A percentile compares a stretch with the other conserved stretches of the same genome.
Evolutionary conservation across 2,797 vertebrate species (phyloP).

Genomic region (Paedocypris micromegethes): DNA sequence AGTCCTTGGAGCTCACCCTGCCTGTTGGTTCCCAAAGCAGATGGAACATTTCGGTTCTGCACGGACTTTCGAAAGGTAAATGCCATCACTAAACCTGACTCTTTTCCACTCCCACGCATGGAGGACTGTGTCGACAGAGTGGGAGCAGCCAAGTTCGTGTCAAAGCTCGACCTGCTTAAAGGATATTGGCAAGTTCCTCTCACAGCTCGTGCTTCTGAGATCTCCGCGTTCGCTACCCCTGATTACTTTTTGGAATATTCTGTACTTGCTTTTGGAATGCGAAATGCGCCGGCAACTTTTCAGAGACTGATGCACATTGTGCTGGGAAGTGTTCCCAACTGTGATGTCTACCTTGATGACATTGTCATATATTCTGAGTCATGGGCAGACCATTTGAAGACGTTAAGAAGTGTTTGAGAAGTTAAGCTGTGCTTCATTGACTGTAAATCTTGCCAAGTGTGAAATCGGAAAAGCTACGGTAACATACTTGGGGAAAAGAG

Average conservation of each 20-base stretch:
- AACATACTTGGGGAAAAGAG: neutral
- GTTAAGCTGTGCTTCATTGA: too few relatives aligned
- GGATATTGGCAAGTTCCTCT: neutral
- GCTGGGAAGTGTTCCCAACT: too few relatives aligned
- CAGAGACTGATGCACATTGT: too few relatives aligned
- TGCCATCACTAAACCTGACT: neutral
- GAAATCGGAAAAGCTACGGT: neutral
- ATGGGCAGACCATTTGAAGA: too few relatives aligned
- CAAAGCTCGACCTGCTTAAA: neutral
- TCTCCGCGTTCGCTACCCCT: neutral
- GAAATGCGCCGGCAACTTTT: too few relatives aligned
- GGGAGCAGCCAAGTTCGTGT: neutral
- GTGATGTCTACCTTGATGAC: too few relatives aligned
- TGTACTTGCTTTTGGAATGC: too few relatives aligned
- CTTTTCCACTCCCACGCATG: neutral
- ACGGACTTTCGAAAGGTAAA: neutral
- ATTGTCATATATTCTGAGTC: too few relatives aligned
- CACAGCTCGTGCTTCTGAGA: neutral
- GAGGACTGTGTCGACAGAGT: neutral
- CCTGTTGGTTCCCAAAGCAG: neutral
- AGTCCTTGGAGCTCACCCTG: neutral
- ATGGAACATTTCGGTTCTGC: neutral
- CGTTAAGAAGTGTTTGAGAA: too few relatives aligned
- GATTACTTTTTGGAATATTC: too few relatives aligned
- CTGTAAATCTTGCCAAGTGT: neutral